These are phyloP conservation scores for Cryptus armator DNA, from an alignment of 2,888 invertebrate species.

Conservation along the genomic window DNA sequence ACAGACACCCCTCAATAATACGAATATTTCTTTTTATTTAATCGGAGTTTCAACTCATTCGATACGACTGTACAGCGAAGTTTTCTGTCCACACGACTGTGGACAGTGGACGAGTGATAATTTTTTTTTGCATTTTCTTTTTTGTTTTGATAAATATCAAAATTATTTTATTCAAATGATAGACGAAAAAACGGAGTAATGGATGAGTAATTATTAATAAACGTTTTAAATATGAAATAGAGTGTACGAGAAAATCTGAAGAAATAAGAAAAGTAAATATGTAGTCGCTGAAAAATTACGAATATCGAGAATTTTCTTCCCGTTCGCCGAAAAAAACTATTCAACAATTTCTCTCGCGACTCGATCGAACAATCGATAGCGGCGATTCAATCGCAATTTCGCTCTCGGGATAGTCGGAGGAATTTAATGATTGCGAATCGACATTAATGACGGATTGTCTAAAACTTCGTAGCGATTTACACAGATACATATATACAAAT, in stretches of 20 bases:
- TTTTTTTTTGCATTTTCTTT: slow-evolving; percentile 14
- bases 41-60: slow-evolving; percentile 38
- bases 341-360: slow-evolving; percentile 73
- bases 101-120: slow-evolving; percentile 19
- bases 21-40: slow-evolving; percentile 45
- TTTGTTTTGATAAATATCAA: slow-evolving; percentile 62
- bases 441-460: no score
- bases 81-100: slow-evolving; percentile 30
- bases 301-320: slow-evolving; percentile 43
- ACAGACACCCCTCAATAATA: slow-evolving; percentile 14
- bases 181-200: slow-evolving; percentile 74
- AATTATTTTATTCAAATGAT: slow-evolving; percentile 75
- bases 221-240: slow-evolving; percentile 59
- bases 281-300: slow-evolving; percentile 57
- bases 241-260: slow-evolving; percentile 69
- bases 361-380: slow-evolving; percentile 27
- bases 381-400: slow-evolving; percentile 14
- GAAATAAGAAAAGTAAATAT: slow-evolving; percentile 65
- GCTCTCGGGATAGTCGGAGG: not conserved
- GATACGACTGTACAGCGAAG: slow-evolving; percentile 32
- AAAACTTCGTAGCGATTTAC: no score
- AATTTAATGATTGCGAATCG: slow-evolving; percentile 25
- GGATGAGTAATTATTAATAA: slow-evolving; percentile 69
- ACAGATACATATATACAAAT: no score
- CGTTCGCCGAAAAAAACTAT: slow-evolving; percentile 70